Evolutionary conservation across 2,888 invertebrate genomes (phyloP).

Genomic region (Hyppa rectilinea): DNA sequence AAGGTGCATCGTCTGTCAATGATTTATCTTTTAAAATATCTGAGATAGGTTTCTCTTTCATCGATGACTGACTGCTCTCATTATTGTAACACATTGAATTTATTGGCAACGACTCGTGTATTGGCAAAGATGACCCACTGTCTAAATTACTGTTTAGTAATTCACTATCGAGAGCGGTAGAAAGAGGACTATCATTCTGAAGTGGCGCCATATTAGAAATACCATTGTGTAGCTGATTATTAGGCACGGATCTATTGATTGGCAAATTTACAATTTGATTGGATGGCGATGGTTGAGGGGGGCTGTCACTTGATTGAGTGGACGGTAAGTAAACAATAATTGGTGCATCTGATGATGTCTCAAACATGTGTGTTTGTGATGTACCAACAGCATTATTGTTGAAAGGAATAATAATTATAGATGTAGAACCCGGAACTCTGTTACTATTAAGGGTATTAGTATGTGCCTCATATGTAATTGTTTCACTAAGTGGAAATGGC

Average conservation of each 20-base stretch:
- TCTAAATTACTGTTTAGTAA: constrained; percentile 27
- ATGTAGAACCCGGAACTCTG: constrained; percentile 14
- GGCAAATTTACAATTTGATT: constrained; percentile 13
- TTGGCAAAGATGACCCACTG: constrained; percentile 33
- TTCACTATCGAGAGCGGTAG: constrained; percentile 25
- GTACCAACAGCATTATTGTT: constrained; percentile 24
- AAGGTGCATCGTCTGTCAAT: constrained; percentile 6
- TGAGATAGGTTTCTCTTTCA: constrained; percentile 14
- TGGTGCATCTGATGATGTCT: constrained; percentile 17
- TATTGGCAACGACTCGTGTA: constrained; percentile 44
- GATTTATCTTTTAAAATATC: constrained; percentile 3
- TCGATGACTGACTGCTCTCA: constrained; percentile 30
- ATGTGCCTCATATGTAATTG: not conserved
- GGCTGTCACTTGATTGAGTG: constrained; percentile 1
- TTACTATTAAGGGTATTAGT: not conserved
- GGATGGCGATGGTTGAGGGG: not conserved
- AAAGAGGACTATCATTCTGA: constrained; percentile 15
- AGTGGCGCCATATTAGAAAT: constrained; percentile 34
- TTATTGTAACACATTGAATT: constrained; percentile 54
- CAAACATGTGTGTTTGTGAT: constrained; percentile 19
- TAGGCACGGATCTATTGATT: constrained; percentile 10
- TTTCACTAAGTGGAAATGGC: not conserved
- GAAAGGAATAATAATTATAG: constrained; percentile 54
- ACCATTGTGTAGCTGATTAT: constrained; percentile 2
- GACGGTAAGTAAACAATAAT: constrained; percentile 41